phyloP scores from a whole-genome alignment of 2,888 invertebrate species.

The Aricia artaxerxes region DNA sequence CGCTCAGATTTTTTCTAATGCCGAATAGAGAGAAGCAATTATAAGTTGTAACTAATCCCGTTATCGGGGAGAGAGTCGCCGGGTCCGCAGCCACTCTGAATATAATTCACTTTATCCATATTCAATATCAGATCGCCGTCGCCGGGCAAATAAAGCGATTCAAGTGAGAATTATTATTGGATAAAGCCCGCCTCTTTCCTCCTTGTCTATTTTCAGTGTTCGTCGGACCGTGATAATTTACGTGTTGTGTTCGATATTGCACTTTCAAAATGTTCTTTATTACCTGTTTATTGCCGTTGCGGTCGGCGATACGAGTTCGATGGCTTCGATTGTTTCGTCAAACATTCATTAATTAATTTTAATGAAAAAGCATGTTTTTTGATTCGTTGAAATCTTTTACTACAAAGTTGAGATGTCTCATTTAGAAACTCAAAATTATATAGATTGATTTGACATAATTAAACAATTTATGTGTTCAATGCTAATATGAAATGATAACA shows the following conservation, averaged over 20 bases:
- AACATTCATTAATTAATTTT: background rate
- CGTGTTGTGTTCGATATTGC: slow-evolving; percentile 65
- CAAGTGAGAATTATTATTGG: slow-evolving; percentile 79
- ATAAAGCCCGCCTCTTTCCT: slow-evolving; percentile 71
- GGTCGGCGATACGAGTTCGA: slow-evolving; percentile 13
- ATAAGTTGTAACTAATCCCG: slow-evolving; percentile 78
- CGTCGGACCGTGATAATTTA: slow-evolving; percentile 66
- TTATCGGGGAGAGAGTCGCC: slow-evolving; percentile 46
- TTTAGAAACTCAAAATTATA: background rate
- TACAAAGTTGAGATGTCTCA: background rate
- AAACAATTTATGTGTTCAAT: no score
- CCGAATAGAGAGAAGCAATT: slow-evolving; percentile 74
- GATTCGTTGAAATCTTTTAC: background rate
- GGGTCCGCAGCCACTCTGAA: slow-evolving; percentile 65
- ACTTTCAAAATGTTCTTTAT: slow-evolving; percentile 53
- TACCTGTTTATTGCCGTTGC: slow-evolving; percentile 44
- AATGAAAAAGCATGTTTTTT: background rate
- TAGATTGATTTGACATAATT: no score
- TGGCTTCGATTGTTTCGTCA: background rate
- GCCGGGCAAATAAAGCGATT: slow-evolving; percentile 76
- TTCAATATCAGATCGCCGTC: slow-evolving; percentile 78
- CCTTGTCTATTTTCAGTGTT: slow-evolving; percentile 70
- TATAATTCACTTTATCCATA: slow-evolving; percentile 79
- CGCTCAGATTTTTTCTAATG: slow-evolving; percentile 59
- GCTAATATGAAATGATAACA: no score